Evolutionary conservation across 1,140 invertebrate species (phyloP).

Genomic region (Papilio machaon): DNA sequence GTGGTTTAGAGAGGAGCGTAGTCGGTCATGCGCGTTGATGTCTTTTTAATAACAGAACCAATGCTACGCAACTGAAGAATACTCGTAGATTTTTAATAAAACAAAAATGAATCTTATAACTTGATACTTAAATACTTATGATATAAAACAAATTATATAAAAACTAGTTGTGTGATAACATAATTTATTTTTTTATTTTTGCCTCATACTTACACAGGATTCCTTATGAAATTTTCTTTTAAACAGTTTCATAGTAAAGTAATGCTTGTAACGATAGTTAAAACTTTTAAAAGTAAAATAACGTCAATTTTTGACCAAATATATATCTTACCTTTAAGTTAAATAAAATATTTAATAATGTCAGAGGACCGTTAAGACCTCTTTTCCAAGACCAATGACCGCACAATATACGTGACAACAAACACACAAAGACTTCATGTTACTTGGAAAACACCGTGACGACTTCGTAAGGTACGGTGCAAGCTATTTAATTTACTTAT

Average conservation of each 20-base stretch:
- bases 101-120: not conserved
- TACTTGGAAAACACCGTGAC: not conserved
- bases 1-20: not conserved
- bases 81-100: not conserved
- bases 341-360: conserved; percentile 8
- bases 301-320: not conserved
- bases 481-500: not conserved
- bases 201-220: too few relatives aligned
- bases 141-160: not conserved
- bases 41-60: conserved; percentile 21
- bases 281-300: not conserved
- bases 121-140: not conserved
- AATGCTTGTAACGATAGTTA: not conserved
- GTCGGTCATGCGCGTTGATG: conserved; percentile 17
- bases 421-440: not conserved
- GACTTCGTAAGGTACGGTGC: not conserved
- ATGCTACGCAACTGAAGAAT: not conserved
- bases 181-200: not conserved
- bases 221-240: not conserved
- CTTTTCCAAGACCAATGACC: conserved; percentile 4
- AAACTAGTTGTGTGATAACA: not conserved
- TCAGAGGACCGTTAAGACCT: not conserved
- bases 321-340: not conserved
- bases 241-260: not conserved
- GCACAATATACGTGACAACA: not conserved